Percentiles rank a stretch among this genome's conserved stretches.
Evolutionary conservation across 2,888 invertebrate species (phyloP).

Genomic region (Philereme vetulata): DNA sequence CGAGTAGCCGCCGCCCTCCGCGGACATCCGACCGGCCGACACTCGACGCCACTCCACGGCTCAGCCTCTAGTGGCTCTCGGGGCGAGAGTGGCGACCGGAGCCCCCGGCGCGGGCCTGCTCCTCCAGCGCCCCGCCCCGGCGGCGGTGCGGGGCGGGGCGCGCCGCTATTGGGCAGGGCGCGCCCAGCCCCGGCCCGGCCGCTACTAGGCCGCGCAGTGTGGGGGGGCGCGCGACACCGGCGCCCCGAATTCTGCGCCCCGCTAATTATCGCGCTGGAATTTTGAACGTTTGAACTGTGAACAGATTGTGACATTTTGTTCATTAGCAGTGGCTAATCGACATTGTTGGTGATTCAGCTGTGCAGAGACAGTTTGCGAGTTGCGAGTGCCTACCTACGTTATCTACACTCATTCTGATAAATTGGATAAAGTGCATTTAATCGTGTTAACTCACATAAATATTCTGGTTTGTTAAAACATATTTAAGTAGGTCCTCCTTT

Average conservation of each 20-base stretch:
- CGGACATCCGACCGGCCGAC: slow-evolving; percentile 82
- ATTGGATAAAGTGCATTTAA: slow-evolving; percentile 7
- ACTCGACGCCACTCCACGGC: slow-evolving; percentile 82
- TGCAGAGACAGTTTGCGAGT: slow-evolving; percentile 23
- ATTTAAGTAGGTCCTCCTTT: no score
- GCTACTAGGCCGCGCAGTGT: slow-evolving; percentile 43
- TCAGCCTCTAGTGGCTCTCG: slow-evolving; percentile 82
- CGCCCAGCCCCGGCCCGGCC: slow-evolving; percentile 44
- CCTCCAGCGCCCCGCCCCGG: slow-evolving; percentile 56
- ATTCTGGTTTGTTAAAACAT: no score
- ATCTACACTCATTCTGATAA: slow-evolving; percentile 1
- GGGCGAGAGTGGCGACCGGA: slow-evolving; percentile 78
- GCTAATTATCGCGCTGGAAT: slow-evolving; percentile 39
- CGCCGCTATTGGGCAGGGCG: slow-evolving; percentile 39
- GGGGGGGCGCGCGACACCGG: slow-evolving; percentile 47
- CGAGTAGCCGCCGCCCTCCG: slow-evolving; percentile 82
- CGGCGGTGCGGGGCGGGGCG: slow-evolving; percentile 40
- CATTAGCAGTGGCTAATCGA: slow-evolving; percentile 33
- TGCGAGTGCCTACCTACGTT: not conserved
- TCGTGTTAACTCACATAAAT: not conserved
- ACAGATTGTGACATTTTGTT: slow-evolving; percentile 41
- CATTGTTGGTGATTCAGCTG: slow-evolving; percentile 30
- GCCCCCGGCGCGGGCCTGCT: slow-evolving; percentile 68
- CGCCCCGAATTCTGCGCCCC: slow-evolving; percentile 36
- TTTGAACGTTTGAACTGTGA: slow-evolving; percentile 45